phyloP scores from a whole-genome alignment of 2,888 invertebrate species.

The Nematopogon swammerdamellus region DNA sequence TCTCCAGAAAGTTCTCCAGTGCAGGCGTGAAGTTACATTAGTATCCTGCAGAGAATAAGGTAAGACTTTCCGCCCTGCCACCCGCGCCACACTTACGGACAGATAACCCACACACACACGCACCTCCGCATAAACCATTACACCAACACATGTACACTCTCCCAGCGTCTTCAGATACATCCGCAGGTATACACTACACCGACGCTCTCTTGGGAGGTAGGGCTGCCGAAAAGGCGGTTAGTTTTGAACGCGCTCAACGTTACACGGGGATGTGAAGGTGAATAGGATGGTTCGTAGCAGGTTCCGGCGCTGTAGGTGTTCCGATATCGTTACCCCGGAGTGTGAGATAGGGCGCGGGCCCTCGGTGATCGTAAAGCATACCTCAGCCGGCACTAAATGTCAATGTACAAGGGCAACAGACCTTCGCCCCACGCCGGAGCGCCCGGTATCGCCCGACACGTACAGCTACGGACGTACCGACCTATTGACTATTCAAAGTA shows the following conservation, averaged over 20 bases:
- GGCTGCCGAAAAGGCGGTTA: neutral
- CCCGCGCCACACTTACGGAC: neutral
- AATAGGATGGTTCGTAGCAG: neutral
- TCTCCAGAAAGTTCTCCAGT: too few relatives aligned
- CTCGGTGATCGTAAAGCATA: constrained; percentile 25
- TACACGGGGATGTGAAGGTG: neutral
- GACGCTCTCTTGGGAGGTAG: neutral
- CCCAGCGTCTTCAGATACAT: neutral
- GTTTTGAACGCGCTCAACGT: neutral
- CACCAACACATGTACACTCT: neutral
- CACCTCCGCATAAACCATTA: neutral
- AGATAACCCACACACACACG: neutral
- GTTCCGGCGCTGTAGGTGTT: constrained; percentile 1
- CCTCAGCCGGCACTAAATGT: constrained; percentile 34
- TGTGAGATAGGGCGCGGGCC: constrained; percentile 8
- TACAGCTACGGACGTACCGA: constrained; percentile 13
- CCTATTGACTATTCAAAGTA: constrained; percentile 11
- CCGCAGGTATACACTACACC: neutral
- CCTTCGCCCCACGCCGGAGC: constrained; percentile 10
- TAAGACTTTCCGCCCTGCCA: neutral
- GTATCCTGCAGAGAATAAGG: neutral
- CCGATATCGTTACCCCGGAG: neutral
- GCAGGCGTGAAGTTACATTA: neutral
- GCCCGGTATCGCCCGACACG: constrained; percentile 21
- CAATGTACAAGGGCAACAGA: constrained; percentile 27